Base-by-base conservation (phyloP, 2,888 invertebrate species). In the Monopis laevigella region DNA sequence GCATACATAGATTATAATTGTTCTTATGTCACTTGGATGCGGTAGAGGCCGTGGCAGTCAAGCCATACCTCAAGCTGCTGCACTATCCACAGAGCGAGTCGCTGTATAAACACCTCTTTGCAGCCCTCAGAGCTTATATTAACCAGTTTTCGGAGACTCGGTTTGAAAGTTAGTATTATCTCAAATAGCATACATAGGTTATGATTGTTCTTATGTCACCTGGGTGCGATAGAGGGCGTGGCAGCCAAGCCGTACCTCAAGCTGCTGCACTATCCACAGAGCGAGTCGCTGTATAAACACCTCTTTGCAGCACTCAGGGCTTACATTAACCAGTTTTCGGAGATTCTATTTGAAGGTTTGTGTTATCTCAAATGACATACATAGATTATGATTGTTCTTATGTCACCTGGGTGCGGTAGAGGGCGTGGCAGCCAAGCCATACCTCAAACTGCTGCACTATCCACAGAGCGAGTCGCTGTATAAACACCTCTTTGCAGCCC, bases 381-480 rank as follows among this genome's bases (percentile, higher is more conserved):
- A n/a, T n/a, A n/a, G n/a, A n/a, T n/a, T n/a, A 43, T 92, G 93
- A 41, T 80, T 93, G 28, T 96, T 92, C 69, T 89, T 91, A 56
- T 86, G 90, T 53, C 89, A 92, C 59, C 88, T 93, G 49, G 86
- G 93, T 51, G 83, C 86, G 2, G 83, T 93, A 14, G 90, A 96
- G 73, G 88, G 88, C 26, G 88, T 90, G 51, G 84, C 96, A 14
- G 92, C 96, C 36, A 88, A 89, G 46, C 88, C 97, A 26, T 94
- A 95, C 62, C 68, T 97, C 40, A 86, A 88, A n/a, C 88, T 96
- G 52, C 82, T 97, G 40, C 91, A 92, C 69, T 84, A 90, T 29
- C 92, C 94, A 2, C 97, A 97, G 62, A 96, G 96, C 34, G 97
- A 98, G 65, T 87, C 86, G 2, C 78, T 98, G 34, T 89, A 95